Percentiles rank a stretch among this genome's conserved stretches.
Evolutionary conservation across 2,888 invertebrate species (phyloP).

Genomic region (Tyria jacobaeae): DNA sequence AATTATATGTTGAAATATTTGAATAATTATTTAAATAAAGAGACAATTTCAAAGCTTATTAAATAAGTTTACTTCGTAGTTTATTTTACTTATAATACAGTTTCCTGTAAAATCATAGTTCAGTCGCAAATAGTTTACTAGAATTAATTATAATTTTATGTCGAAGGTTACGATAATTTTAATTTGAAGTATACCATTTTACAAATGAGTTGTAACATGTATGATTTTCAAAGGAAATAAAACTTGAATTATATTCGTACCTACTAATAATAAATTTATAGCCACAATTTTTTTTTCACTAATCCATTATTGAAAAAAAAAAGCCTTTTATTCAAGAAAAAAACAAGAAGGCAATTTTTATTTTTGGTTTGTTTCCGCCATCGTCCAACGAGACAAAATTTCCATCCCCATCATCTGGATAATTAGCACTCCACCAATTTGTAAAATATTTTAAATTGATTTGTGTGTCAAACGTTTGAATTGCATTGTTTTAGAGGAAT

Average conservation of each 20-base stretch:
- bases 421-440: too few relatives aligned
- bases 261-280: too few relatives aligned
- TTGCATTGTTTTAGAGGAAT: too few relatives aligned
- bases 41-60: background rate
- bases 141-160: slow-evolving; percentile 2
- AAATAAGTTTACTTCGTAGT: too few relatives aligned
- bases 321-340: too few relatives aligned
- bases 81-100: slow-evolving; percentile 8
- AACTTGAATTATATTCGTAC: background rate
- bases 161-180: background rate
- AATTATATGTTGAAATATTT: background rate
- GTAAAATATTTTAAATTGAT: too few relatives aligned
- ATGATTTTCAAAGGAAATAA: background rate
- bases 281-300: background rate
- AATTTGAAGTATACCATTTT: background rate
- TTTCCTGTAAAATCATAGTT: slow-evolving; percentile 2
- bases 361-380: too few relatives aligned
- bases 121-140: slow-evolving; percentile 1
- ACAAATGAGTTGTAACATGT: background rate
- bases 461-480: too few relatives aligned
- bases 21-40: background rate
- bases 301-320: background rate
- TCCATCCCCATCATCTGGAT: too few relatives aligned
- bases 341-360: too few relatives aligned
- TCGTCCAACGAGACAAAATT: too few relatives aligned